Conservation (phyloP, 1,140 invertebrate species). For the Papilio xuthus region DNA sequence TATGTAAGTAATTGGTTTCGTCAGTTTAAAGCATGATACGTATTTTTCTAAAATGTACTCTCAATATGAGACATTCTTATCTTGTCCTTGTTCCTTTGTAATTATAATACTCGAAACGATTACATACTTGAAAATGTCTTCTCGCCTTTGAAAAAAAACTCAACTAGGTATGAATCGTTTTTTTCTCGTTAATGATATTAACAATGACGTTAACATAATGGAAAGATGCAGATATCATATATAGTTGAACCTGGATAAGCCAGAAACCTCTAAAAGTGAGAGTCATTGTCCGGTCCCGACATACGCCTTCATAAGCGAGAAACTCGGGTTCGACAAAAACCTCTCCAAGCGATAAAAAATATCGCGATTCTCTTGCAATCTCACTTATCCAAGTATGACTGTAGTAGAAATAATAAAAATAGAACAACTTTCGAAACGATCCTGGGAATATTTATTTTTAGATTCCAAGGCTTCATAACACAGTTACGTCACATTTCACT, state of each 20-base stretch:
- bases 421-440: neutral
- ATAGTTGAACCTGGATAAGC: too few species aligned
- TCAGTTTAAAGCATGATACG: constrained; percentile 1
- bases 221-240: neutral
- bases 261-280: too few species aligned
- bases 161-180: too few species aligned
- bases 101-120: neutral
- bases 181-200: too few species aligned
- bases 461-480: neutral
- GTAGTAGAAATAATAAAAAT: neutral
- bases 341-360: too few species aligned
- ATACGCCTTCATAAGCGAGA: too few species aligned
- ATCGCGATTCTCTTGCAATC: too few species aligned
- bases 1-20: constrained; percentile 7
- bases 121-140: neutral
- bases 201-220: too few species aligned
- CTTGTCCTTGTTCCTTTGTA: neutral
- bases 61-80: neutral
- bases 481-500: neutral
- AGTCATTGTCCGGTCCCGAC: too few species aligned
- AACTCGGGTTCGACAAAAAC: too few species aligned
- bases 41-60: neutral
- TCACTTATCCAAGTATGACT: too few species aligned
- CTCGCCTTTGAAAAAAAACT: neutral
- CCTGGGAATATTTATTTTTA: neutral